A percentile compares a stretch with the other conserved stretches of the same genome.
Conservation (phyloP, 2,888 invertebrate genomes). For the Sinotaia quadrata region DNA sequence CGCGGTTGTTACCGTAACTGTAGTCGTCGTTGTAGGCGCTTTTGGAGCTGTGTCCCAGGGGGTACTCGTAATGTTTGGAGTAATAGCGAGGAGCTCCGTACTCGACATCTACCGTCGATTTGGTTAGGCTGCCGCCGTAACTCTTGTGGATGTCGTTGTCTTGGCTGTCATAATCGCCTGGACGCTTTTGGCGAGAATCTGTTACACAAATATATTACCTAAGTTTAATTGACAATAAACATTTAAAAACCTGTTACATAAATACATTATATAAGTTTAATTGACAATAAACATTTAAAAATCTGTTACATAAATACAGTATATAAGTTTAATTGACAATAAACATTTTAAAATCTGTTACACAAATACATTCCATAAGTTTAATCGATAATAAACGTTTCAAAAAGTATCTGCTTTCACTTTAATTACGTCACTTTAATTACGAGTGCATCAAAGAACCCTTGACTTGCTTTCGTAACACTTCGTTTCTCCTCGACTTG, state of each 20-base stretch:
- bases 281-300: not conserved
- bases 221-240: not conserved
- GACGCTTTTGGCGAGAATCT: not conserved
- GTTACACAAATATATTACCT: not conserved
- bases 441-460: no score
- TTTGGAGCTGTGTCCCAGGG: constrained; percentile 13
- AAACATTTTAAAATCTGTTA: no score
- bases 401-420: no score
- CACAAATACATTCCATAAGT: no score
- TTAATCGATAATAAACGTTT: no score
- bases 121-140: not conserved
- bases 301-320: not conserved
- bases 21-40: constrained; percentile 12
- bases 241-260: no score
- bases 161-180: not conserved
- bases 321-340: not conserved
- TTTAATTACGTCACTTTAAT: no score
- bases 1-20: not conserved
- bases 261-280: not conserved
- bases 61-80: constrained; percentile 7
- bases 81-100: constrained; percentile 6
- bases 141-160: not conserved
- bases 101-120: constrained; percentile 9
- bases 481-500: no score
- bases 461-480: no score